Evolutionary conservation across 2,113 vertebrate species (phyloP).

Genomic region (Peromyscus californicus): DNA sequence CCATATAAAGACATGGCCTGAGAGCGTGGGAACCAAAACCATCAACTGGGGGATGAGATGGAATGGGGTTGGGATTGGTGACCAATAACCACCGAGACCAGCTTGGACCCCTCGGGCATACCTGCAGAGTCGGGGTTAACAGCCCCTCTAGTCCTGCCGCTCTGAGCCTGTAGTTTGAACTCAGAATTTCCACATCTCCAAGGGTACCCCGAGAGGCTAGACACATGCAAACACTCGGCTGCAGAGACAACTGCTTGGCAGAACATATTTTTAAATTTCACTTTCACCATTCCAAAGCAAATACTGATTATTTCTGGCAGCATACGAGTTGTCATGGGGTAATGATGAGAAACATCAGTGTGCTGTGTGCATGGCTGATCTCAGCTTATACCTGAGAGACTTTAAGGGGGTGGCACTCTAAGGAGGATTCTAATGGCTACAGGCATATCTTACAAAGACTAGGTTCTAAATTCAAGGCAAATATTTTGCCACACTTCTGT

Average conservation of each 20-base stretch:
- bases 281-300: conserved; percentile 34
- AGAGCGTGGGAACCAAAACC: conserved; percentile 33
- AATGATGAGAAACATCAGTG: not conserved
- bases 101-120: not conserved
- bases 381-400: not conserved
- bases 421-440: not conserved
- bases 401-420: not conserved
- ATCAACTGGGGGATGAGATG: not conserved
- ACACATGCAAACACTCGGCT: not conserved
- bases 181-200: conserved; percentile 13
- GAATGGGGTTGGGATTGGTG: not conserved
- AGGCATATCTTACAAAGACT: not conserved
- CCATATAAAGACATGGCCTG: not conserved
- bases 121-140: not conserved
- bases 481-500: not conserved
- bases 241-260: not conserved
- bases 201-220: not conserved
- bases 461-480: not conserved
- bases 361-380: not conserved
- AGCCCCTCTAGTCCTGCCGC: not conserved
- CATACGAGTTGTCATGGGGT: not conserved
- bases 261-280: conserved; percentile 29
- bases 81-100: not conserved
- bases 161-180: not conserved
- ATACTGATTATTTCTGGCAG: not conserved